Percentiles rank a stretch among this genome's conserved stretches.
Conservation (phyloP, 2,797 vertebrate genomes). For the Pseudochirops corinnae region DNA sequence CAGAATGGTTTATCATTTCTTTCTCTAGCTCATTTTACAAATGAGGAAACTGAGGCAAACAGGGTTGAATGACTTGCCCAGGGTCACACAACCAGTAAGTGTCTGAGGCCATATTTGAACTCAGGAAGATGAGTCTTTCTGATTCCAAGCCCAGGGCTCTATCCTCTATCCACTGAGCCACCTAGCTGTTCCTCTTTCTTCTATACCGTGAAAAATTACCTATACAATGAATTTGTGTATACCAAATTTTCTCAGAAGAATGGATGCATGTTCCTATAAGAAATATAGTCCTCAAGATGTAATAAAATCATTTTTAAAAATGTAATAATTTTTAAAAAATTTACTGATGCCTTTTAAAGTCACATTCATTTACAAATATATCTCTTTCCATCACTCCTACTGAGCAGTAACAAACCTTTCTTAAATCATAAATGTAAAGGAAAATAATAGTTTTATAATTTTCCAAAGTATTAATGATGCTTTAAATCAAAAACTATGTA, state of each 20-base stretch:
- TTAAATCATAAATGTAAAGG: conserved; percentile 23
- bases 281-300: background rate
- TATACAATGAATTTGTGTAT: conserved; percentile 21
- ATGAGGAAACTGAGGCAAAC: background rate
- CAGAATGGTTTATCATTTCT: background rate
- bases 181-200: background rate
- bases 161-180: background rate
- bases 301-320: conserved; percentile 45
- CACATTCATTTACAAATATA: background rate
- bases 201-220: background rate
- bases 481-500: conserved; percentile 37
- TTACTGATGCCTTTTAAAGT: background rate
- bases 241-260: background rate
- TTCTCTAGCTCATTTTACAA: background rate
- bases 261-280: background rate
- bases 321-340: background rate
- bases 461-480: conserved; percentile 47
- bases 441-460: conserved; percentile 35
- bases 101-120: background rate
- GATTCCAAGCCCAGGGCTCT: background rate
- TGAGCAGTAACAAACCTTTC: background rate
- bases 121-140: background rate
- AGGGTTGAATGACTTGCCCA: background rate
- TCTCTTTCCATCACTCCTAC: background rate
- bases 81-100: background rate